These are phyloP conservation scores for Reinhardtius hippoglossoides DNA, from an alignment of 2,113 vertebrate species.

Conservation along the genomic window DNA sequence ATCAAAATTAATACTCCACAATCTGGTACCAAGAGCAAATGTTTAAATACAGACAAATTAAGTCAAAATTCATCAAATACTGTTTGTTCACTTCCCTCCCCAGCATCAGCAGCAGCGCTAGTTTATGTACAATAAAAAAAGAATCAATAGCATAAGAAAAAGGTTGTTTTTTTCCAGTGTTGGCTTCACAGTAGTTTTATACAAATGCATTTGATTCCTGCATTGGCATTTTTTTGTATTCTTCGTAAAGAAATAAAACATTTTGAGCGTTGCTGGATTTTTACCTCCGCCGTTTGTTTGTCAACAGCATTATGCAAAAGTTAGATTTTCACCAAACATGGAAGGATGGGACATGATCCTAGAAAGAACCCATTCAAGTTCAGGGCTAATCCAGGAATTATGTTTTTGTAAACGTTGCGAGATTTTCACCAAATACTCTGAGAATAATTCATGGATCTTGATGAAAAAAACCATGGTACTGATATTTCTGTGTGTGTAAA, in stretches of 20 bases:
- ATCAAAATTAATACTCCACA: neutral
- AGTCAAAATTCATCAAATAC: neutral
- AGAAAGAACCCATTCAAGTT: no score
- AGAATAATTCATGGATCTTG: no score
- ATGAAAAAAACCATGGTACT: no score
- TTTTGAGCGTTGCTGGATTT: no score
- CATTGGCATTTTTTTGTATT: neutral
- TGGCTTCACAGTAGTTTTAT: conserved; percentile 54
- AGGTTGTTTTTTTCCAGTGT: conserved; percentile 49
- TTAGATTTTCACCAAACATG: neutral
- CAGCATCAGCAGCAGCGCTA: neutral
- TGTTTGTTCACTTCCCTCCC: neutral
- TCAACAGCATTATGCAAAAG: no score
- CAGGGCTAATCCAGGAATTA: no score
- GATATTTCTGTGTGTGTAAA: no score
- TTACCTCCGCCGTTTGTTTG: no score
- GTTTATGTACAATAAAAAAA: conserved; percentile 30
- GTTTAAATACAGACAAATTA: neutral
- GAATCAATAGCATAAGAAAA: neutral
- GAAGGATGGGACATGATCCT: no score
- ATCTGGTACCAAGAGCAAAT: conserved; percentile 20
- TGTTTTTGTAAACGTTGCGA: no score
- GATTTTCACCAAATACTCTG: no score
- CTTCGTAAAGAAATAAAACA: no score
- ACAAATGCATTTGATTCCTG: conserved; percentile 17